A percentile compares a stretch with the other conserved stretches of the same genome.
Evolutionary conservation across 1,140 invertebrate species (phyloP).

Genomic region (Penaeus vannamei): DNA sequence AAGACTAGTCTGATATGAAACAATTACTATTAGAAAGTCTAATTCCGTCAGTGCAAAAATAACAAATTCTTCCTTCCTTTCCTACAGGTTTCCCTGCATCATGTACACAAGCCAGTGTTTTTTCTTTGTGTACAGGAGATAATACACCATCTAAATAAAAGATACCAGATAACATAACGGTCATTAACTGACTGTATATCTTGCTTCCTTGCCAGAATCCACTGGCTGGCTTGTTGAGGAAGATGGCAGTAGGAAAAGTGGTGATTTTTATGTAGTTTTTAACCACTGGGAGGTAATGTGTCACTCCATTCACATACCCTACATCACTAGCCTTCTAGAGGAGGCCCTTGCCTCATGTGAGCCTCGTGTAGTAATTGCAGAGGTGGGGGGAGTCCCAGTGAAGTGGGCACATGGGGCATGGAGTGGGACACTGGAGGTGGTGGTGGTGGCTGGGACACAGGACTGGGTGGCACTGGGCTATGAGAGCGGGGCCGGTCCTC

Average conservation of each 20-base stretch:
- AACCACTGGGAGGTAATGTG: slow-evolving; percentile 41
- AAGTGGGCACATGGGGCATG: slow-evolving; percentile 56
- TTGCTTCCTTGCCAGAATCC: slow-evolving; percentile 35
- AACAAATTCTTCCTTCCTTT: slow-evolving; percentile 62
- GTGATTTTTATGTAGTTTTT: slow-evolving; percentile 23
- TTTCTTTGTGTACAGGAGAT: slow-evolving; percentile 38
- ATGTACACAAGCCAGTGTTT: slow-evolving; percentile 45
- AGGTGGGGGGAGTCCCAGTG: slow-evolving; percentile 59
- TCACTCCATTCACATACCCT: slow-evolving; percentile 24
- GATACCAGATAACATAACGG: slow-evolving; percentile 37
- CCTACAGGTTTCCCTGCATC: slow-evolving; percentile 48
- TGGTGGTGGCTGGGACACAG: slow-evolving; percentile 59
- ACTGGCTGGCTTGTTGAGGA: slow-evolving; percentile 39
- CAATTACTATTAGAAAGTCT: slow-evolving; percentile 64
- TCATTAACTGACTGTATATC: slow-evolving; percentile 26
- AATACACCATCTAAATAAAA: slow-evolving; percentile 41
- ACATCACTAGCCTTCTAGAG: slow-evolving; percentile 65
- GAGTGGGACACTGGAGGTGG: slow-evolving; percentile 43
- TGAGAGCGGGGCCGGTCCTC: slow-evolving; percentile 54
- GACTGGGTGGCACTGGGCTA: slow-evolving; percentile 55
- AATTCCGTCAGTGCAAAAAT: slow-evolving; percentile 63
- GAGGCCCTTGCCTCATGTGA: slow-evolving; percentile 65
- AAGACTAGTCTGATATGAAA: slow-evolving; percentile 67
- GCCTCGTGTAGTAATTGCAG: slow-evolving; percentile 67
- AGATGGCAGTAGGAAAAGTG: slow-evolving; percentile 52